A percentile compares a stretch with the other conserved stretches of the same genome.
phyloP scores from a whole-genome alignment of 2,888 invertebrate genomes.

The Nymphalis urticae region DNA sequence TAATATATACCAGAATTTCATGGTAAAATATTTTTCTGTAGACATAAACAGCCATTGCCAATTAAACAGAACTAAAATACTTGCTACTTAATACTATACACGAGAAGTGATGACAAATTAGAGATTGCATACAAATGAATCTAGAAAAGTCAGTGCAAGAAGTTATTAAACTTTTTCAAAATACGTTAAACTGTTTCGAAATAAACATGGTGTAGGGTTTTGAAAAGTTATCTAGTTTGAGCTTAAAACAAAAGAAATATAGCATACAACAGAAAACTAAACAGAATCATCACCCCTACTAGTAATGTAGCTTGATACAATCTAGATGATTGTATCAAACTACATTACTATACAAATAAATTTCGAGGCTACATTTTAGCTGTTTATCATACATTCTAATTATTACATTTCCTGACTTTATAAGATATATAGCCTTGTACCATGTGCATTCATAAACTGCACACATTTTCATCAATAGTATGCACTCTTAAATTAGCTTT shows the following conservation, averaged over 20 bases:
- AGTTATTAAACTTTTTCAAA: too few relatives aligned
- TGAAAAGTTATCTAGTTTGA: neutral
- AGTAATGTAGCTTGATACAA: neutral
- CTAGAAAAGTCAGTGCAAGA: too few relatives aligned
- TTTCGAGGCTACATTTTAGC: neutral
- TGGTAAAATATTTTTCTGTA: too few relatives aligned
- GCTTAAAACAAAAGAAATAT: slow-evolving; percentile 3
- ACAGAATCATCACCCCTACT: neutral
- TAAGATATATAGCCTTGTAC: neutral
- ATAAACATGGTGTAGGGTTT: too few relatives aligned
- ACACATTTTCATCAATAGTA: slow-evolving; percentile 28
- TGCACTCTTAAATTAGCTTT: slow-evolving; percentile 5
- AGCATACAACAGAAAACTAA: slow-evolving; percentile 4
- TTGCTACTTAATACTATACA: too few relatives aligned
- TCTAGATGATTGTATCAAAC: too few relatives aligned
- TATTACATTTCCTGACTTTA: slow-evolving; percentile 14
- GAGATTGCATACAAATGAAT: too few relatives aligned
- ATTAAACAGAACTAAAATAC: too few relatives aligned
- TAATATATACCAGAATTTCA: too few relatives aligned
- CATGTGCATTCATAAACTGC: slow-evolving; percentile 19
- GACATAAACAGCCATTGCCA: too few relatives aligned
- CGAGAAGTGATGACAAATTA: too few relatives aligned
- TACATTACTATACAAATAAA: slow-evolving; percentile 5
- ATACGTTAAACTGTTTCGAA: too few relatives aligned
- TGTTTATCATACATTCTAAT: neutral